Evolutionary conservation across 2,888 invertebrate genomes (phyloP), one percentile per base, ranked within the genome.

Genomic region (Caenorhabditis wallacei): DNA sequence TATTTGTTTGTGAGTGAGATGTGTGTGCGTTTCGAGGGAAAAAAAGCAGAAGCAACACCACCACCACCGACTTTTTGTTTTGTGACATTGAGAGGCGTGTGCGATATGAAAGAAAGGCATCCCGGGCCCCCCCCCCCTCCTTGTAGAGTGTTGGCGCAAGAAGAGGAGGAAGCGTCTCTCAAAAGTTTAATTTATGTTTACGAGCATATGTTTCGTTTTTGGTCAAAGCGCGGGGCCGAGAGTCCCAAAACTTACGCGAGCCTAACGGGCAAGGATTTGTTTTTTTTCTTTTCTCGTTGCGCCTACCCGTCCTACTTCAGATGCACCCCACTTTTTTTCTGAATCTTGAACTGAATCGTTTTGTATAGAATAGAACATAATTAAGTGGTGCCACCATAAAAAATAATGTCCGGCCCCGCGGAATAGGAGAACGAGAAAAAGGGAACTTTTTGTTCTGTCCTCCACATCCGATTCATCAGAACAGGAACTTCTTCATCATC

Each of bases 141-240:
- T 56, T 64, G 64, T 20, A 72, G 76, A 68, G 76, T 76, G 76
- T 68, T 59, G 76, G 68, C 76, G 68, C 76, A 61, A 78, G 78
- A 80, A 8, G 68, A 64, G 68, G 70, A 71, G 56, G 79, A 79
- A 63, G 80, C 80, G 76, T 71, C 75, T 78, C 82, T 70, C 79
- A 79, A 83, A 83, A 83, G 70, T 83, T 79, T 83, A 79, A 83
- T 79, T 83, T 83, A 83, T 83, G 82, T 83, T 83, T 83, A 83
- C 82, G 82, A 83, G 79, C 82, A 83, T 83, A 83, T 83, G 79
- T 83, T 79, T 82, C 78, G 64, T 78, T 82, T 82, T 78, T 72
- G 75, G 81, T 76, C 81, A 75, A 75, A 70, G 81, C 57, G 53
- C 61, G 56, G 30, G 40, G 40, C 64, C 30, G 66, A 35, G 64